Evolutionary conservation across 2,888 invertebrate genomes (phyloP), one percentile per base, ranked within the genome.

Genomic region (Xanthorhoe designata): DNA sequence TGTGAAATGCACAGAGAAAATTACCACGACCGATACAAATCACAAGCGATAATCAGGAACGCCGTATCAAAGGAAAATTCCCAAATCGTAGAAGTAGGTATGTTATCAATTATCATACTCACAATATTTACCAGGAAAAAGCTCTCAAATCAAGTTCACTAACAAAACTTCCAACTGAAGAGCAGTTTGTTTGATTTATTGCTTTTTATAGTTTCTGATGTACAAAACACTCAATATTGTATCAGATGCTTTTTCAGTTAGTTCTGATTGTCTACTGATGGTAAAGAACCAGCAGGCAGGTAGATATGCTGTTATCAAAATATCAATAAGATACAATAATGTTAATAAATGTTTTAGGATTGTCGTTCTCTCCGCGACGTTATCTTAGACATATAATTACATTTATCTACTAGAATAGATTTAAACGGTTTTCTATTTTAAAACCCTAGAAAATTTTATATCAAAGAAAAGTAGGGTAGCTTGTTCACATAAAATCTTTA

Each of bases 321-420:
- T 87, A 85, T 87, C 87, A 92, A 92, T 91, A 91, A 89, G 90
- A 91, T 92, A 91, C 82, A 84, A 81, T 84, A 83, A 80, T 86
- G 84, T 85, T 80, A 82, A 81, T 82, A 84, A 83, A 80, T 87
- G 84, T 84, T 80, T 82, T 81, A 80, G 82, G 80, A 86, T 85
- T 81, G 79, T 81, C 80, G 38, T 42, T 81, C 86, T 83, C 81
- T 38, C 77, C 35, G 65, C 24, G 35, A 38, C 63, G 78, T 80
- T 86, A 86, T 87, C 86, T 79, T 71, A 75, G 71, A 75, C 75
- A 71, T 73, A 75, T 79, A 81, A 80, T 80, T 80, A 79, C 74
- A 68, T 73, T 75, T 72, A n/a, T n/a, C n/a, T n/a, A 68, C 72
- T 78, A 73, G 78, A 82, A 79, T 74, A 75, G 72, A 66, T 71